phyloP scores from a whole-genome alignment of 2,113 vertebrate genomes.

The Tetraodon nigroviridis region DNA sequence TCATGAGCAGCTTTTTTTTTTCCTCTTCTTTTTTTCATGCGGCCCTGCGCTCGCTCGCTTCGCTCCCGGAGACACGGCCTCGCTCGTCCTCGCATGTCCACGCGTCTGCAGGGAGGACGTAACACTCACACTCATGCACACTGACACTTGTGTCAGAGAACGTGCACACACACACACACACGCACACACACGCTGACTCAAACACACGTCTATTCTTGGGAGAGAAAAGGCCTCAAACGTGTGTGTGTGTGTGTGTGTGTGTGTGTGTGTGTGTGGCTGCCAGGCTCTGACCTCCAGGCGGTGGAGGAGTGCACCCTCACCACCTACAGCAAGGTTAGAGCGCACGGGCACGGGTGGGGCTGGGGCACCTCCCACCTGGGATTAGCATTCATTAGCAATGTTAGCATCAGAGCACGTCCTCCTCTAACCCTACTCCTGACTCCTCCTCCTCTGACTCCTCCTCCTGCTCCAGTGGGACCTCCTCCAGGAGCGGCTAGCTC shows the following conservation, averaged over 20 bases:
- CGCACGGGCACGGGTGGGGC: too few species aligned
- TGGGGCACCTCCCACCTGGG: too few species aligned
- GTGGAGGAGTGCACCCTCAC: too few species aligned
- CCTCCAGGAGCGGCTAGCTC: slow-evolving; percentile 93
- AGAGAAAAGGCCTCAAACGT: slow-evolving; percentile 25
- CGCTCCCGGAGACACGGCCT: slow-evolving; percentile 53
- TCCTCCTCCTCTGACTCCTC: slow-evolving; percentile 6
- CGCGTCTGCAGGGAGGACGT: slow-evolving; percentile 38
- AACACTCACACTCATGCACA: slow-evolving; percentile 36
- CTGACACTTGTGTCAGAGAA: slow-evolving; percentile 41
- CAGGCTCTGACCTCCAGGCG: too few species aligned
- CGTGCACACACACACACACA: slow-evolving; percentile 42
- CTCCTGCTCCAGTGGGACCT: slow-evolving; percentile 88
- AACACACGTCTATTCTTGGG: slow-evolving; percentile 29
- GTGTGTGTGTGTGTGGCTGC: not conserved
- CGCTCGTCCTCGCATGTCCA: slow-evolving; percentile 33
- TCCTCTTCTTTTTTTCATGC: slow-evolving; percentile 14
- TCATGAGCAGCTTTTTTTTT: slow-evolving; percentile 55
- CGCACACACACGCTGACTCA: slow-evolving; percentile 42
- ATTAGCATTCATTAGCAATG: too few species aligned
- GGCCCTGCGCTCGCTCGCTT: slow-evolving; percentile 67
- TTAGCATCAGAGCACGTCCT: too few species aligned
- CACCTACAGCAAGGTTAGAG: too few species aligned
- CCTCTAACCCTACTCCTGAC: not conserved
- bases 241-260: not conserved